phyloP scores from a whole-genome alignment of 1,140 invertebrate species.

The Neotoxoptera formosana region DNA sequence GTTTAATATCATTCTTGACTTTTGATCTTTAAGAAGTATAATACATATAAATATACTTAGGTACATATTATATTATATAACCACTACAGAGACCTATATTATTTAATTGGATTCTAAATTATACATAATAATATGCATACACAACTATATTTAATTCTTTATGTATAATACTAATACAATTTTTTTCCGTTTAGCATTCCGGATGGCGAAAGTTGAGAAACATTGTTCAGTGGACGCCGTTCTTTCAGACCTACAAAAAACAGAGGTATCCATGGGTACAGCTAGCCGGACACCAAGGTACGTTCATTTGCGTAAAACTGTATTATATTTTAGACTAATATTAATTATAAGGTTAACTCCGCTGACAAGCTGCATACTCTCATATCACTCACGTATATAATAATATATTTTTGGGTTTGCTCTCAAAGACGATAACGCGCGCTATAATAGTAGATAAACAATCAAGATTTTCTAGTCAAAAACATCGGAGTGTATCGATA shows the following conservation, averaged over 20 bases:
- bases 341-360: neutral
- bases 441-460: too few species aligned
- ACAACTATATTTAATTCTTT: neutral
- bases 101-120: neutral
- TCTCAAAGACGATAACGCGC: neutral
- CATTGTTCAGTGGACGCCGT: conserved; percentile 94
- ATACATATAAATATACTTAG: too few species aligned
- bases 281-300: conserved; percentile 88
- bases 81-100: neutral
- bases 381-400: neutral
- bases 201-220: conserved; percentile 92
- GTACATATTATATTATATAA: neutral
- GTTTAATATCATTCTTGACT: neutral
- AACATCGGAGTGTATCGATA: neutral
- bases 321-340: neutral
- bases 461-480: too few species aligned
- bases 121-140: neutral
- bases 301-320: neutral
- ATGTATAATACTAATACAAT: neutral
- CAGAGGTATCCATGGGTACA: conserved; percentile 96
- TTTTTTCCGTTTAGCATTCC: conserved; percentile 76
- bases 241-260: conserved; percentile 96
- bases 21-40: neutral
- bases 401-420: neutral
- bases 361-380: neutral